phyloP scores from a whole-genome alignment of 2,888 invertebrate genomes.

The Lomographa bimaculata region DNA sequence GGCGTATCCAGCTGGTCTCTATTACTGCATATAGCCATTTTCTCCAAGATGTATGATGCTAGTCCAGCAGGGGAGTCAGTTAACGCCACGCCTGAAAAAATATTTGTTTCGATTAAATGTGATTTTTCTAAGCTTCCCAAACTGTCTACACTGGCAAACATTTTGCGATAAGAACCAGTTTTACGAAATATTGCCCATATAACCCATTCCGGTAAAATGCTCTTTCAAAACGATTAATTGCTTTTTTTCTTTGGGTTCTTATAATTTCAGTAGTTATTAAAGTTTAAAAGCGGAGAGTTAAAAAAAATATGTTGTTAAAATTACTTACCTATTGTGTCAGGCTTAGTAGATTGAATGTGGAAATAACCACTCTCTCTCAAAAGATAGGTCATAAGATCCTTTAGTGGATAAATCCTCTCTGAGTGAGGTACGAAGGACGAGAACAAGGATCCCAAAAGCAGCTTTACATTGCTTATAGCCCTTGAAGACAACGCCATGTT shows the following conservation, averaged over 20 bases:
- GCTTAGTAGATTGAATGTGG: constrained; percentile 92
- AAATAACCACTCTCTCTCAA: constrained; percentile 85
- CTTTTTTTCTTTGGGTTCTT: too few species aligned
- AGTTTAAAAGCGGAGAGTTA: too few species aligned
- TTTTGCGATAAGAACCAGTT: too few species aligned
- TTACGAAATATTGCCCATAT: too few species aligned
- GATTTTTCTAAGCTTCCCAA: constrained; percentile 1
- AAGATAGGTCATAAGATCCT: constrained; percentile 44
- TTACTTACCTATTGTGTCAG: constrained; percentile 90
- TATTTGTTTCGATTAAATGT: too few species aligned
- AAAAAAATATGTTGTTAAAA: too few species aligned
- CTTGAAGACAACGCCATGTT: constrained; percentile 84
- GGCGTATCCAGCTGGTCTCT: constrained; percentile 76
- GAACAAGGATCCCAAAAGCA: constrained; percentile 72
- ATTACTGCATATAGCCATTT: constrained; percentile 89
- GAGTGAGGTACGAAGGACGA: constrained; percentile 67
- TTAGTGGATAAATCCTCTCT: constrained; percentile 81
- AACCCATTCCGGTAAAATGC: too few species aligned
- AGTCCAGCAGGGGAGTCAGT: constrained; percentile 92
- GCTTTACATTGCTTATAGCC: constrained; percentile 55
- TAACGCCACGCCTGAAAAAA: constrained; percentile 85
- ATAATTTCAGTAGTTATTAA: too few species aligned
- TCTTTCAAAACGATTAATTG: too few species aligned
- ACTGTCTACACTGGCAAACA: too few species aligned
- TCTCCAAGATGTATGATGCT: constrained; percentile 95